Evolutionary conservation across 2,113 vertebrate species (phyloP), one percentile per base, ranked within the genome.

Genomic region (Alligator mississippiensis): DNA sequence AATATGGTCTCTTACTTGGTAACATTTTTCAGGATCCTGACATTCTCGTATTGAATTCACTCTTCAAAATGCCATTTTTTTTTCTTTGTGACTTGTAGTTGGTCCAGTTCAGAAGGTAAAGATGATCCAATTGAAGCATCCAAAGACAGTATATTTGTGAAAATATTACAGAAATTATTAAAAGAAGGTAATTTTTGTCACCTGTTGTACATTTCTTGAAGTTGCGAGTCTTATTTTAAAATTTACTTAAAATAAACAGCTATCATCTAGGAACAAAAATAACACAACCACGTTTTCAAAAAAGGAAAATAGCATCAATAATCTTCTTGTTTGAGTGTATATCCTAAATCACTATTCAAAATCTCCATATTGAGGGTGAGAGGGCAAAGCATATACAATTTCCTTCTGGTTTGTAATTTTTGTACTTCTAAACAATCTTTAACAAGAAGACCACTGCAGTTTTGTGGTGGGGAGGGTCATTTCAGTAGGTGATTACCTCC

Each of bases 71-170:
- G 54, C 54, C 22, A 11, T 84, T 80, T 24, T 91, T 74, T 27
- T 25, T 91, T 77, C 64, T 94, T 90, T 93, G 59, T 94, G 30
- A 63, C 79, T 98, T 98, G 68, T 88, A 99, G 99, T 47, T 99
- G 99, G 99, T 98, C 98, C 18, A 97, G 97, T 76, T 97, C 98
- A 5, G 99, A 99, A 80, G 98, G 98, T 16, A 99, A 95, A 84
- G 99, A 99, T 77, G 99, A 99, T 97, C 99, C 99, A 28, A 98
- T 99, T 88, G 99, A 99, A 96, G 98, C 98, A 18, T 98, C 99
- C 85, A 99, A 98, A 94, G 98, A 99, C 89, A 99, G 99, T 75
- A 98, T 99, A 97, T 99, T 99, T 96, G 98, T 99, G 92, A 99
- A 99, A 97, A 99, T 99, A 94, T 95, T 99, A 82, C 98, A 99